Base-by-base conservation (phyloP, 1,140 invertebrate genomes). In the Phortica variegata region DNA sequence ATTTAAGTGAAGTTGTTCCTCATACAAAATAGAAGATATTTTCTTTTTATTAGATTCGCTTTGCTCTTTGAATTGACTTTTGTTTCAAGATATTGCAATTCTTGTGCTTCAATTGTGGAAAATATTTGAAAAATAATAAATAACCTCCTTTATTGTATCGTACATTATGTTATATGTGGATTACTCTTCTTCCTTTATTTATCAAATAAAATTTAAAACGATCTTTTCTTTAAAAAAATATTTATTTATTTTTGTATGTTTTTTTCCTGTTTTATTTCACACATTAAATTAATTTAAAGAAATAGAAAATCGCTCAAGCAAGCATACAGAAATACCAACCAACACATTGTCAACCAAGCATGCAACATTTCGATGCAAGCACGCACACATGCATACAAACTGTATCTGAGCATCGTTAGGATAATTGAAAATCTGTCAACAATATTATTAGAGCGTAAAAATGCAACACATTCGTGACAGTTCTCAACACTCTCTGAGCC, bases 381-480 rank as follows among this genome's bases (percentile, higher is more conserved):
- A 29, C 12, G 26, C 26, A 7, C 12, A 7, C 6, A 7, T 29
- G 6, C 26, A 6, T 7, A 7, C 26, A 29, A 6, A 29, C 12
- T 29, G 12, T 29, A 7, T 6, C 26, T 29, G 29, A 37, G 38
- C 32, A 32, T 32, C 32, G 42, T 43, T 61, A 49, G 56, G 62
- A 51, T 68, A 68, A 68, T 68, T 68, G 63, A 68, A 68, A 60
- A 58, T 63, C 63, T 68, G 63, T 68, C 63, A 68, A 56, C 63
- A 68, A 60, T 55, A 60, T 68, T 63, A 68, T 61, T 63, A 68
- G 65, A 68, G 63, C 63, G 49, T 68, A 33, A 63, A 66, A 63
- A 68, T 62, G 60, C 52, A 61, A 48, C 54, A 53, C 55, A 61
- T 62, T 57, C 41, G 42, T 38, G 19, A 34, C 12, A 34, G 16